Conservation (phyloP, 2,888 invertebrate genomes). For the Erannis defoliaria region DNA sequence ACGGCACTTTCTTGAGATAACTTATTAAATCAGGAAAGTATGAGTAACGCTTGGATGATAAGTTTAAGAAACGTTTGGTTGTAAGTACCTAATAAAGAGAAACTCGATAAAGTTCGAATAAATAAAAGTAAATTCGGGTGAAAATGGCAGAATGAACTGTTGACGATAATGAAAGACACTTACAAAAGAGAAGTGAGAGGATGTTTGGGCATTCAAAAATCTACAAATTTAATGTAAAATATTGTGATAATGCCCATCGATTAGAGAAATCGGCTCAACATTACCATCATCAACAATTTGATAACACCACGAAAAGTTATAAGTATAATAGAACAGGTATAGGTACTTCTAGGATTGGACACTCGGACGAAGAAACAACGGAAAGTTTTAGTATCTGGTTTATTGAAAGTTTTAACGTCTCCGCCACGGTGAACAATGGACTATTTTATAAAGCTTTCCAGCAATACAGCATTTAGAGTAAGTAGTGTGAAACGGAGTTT, state of each 20-base stretch:
- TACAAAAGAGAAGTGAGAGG: not conserved
- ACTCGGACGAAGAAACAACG: not conserved
- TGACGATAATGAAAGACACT: not conserved
- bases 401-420: slow-evolving; percentile 32
- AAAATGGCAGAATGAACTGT: not conserved
- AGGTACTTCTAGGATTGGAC: too few relatives aligned
- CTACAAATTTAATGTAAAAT: not conserved
- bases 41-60: not conserved
- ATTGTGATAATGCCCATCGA: not conserved
- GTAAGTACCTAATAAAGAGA: not conserved
- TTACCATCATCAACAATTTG: not conserved
- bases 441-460: slow-evolving; percentile 18
- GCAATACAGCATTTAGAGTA: slow-evolving; percentile 8
- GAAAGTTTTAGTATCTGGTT: slow-evolving; percentile 19
- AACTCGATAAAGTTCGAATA: not conserved
- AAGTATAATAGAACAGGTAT: not conserved
- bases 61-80: not conserved
- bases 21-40: not conserved
- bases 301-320: not conserved
- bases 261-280: not conserved
- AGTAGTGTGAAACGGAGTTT: not conserved
- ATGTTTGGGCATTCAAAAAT: not conserved
- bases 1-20: slow-evolving; percentile 63
- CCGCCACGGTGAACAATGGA: slow-evolving; percentile 23
- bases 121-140: not conserved